Percentiles rank a stretch among this genome's conserved stretches.
Evolutionary conservation across 2,113 vertebrate genomes (phyloP).

Genomic region (Lamprotornis superbus): DNA sequence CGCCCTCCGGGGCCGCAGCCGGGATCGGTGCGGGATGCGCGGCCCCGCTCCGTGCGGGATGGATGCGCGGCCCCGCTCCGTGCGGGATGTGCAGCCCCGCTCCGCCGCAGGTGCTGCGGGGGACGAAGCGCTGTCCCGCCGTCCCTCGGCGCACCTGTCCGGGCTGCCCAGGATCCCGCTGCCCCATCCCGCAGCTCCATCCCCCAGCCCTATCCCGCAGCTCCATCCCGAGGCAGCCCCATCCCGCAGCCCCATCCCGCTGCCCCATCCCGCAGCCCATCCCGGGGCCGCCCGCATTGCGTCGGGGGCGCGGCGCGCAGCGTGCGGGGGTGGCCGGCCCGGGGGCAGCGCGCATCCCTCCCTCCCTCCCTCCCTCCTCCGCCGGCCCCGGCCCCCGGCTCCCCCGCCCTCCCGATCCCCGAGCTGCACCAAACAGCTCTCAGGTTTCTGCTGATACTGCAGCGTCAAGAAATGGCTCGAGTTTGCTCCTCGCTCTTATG

Average conservation of each 20-base stretch:
- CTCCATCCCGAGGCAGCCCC: background rate
- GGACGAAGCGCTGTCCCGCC: background rate
- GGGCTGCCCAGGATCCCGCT: background rate
- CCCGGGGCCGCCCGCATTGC: conserved; percentile 71
- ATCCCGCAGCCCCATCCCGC: too few relatives aligned
- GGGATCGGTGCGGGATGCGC: background rate
- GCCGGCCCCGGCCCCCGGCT: background rate
- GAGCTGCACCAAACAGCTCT: conserved; percentile 74
- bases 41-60: background rate
- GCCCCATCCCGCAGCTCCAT: background rate
- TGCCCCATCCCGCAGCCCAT: background rate
- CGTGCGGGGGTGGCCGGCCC: background rate
- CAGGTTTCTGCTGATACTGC: conserved; percentile 93
- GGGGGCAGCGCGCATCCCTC: background rate
- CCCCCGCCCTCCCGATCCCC: conserved; percentile 32
- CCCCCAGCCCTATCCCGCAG: background rate
- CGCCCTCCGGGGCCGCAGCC: background rate
- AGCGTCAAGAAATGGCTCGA: conserved; percentile 88
- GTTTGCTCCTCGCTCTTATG: conserved; percentile 76
- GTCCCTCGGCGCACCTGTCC: background rate
- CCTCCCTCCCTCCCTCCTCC: background rate
- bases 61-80: background rate
- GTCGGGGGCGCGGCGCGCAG: conserved; percentile 61
- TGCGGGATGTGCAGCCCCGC: background rate
- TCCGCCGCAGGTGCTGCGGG: background rate